phyloP scores from a whole-genome alignment of 2,888 invertebrate genomes.

The Sipunculus nudus region DNA sequence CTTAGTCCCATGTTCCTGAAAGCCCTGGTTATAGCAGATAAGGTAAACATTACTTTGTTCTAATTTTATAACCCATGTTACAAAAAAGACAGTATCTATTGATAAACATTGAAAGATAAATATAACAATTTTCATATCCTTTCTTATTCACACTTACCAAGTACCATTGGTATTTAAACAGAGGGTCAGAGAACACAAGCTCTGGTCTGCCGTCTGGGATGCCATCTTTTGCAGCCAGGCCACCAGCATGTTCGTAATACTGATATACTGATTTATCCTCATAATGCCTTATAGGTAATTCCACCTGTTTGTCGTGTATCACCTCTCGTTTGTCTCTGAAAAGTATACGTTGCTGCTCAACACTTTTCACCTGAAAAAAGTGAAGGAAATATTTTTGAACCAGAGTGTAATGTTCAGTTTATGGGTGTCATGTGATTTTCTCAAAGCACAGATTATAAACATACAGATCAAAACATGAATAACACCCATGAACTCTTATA shows the following conservation, averaged over 20 bases:
- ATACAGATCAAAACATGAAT: no score
- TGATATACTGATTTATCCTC: conserved; percentile 48
- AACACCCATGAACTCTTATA: no score
- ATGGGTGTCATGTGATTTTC: not conserved
- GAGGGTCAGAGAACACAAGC: conserved; percentile 51
- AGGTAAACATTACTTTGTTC: no score
- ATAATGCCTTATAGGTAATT: conserved; percentile 47
- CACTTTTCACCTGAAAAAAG: conserved; percentile 49
- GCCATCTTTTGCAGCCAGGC: conserved; percentile 6
- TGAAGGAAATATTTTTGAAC: not conserved
- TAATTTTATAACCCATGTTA: no score
- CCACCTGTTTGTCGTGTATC: conserved; percentile 54
- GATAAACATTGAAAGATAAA: no score
- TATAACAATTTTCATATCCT: no score
- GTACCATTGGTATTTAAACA: conserved; percentile 58
- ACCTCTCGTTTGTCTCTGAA: conserved; percentile 48
- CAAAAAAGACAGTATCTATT: no score
- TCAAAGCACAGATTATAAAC: no score
- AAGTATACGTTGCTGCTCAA: conserved; percentile 52
- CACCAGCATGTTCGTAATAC: conserved; percentile 27
- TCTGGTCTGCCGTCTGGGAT: not conserved
- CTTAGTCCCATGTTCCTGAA: no score
- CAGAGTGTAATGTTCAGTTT: not conserved
- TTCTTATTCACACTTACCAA: conserved; percentile 45
- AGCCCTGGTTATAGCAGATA: no score